A percentile compares a stretch with the other conserved stretches of the same genome.
Conservation (phyloP, 1,140 invertebrate genomes). For the Caerostris darwini region DNA sequence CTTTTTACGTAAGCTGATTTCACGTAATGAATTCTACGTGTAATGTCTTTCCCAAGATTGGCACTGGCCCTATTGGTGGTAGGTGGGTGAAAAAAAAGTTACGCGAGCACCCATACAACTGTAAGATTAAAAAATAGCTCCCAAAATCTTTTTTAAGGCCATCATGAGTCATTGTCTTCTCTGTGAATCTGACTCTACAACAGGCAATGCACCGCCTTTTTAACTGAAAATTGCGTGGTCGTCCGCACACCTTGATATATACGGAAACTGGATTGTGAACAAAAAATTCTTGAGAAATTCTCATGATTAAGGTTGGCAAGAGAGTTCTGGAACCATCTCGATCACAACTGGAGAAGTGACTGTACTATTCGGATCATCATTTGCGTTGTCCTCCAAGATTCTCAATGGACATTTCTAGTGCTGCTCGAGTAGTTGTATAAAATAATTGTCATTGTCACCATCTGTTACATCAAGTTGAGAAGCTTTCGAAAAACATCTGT, state of each 20-base stretch:
- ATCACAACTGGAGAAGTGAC: slow-evolving; percentile 6
- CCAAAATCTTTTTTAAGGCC: slow-evolving; percentile 27
- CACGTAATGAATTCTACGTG: slow-evolving; percentile 11
- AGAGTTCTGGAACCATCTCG: slow-evolving; percentile 54
- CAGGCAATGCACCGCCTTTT: slow-evolving; percentile 10
- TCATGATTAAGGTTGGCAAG: slow-evolving; percentile 33
- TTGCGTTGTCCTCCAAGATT: not conserved
- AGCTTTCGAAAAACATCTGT: not conserved
- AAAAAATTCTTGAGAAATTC: slow-evolving; percentile 13
- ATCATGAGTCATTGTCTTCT: slow-evolving; percentile 51
- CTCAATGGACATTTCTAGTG: not conserved
- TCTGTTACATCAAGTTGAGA: not conserved
- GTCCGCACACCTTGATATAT: slow-evolving; percentile 34
- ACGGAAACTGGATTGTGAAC: slow-evolving; percentile 12
- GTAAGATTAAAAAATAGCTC: slow-evolving; percentile 13
- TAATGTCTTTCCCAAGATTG: slow-evolving; percentile 2
- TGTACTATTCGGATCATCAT: not conserved
- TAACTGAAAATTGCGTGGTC: slow-evolving; percentile 56
- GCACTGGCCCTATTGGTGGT: not conserved
- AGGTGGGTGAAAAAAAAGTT: not conserved
- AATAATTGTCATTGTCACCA: not conserved
- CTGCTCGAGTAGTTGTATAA: not conserved
- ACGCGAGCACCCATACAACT: not conserved
- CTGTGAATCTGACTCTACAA: slow-evolving; percentile 29
- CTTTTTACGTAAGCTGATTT: not conserved